Evolutionary conservation across 2,113 vertebrate species (phyloP).

Genomic region (Tonatia bakeri): DNA sequence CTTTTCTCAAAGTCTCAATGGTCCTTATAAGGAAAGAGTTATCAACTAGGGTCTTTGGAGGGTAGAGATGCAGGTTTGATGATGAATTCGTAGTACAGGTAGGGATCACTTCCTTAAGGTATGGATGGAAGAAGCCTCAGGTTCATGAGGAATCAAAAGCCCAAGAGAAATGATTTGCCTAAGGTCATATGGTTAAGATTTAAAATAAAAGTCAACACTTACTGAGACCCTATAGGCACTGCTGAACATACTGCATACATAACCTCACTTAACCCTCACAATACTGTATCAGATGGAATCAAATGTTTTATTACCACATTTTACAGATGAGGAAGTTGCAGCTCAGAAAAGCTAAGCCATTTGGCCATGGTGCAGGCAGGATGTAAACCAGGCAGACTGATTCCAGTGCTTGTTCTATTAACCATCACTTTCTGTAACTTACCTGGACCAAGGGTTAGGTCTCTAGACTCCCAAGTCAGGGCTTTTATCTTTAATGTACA

Average conservation of each 20-base stretch:
- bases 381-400: not conserved
- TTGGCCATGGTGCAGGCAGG: not conserved
- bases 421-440: not conserved
- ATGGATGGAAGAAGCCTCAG: not conserved
- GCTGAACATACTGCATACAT: not conserved
- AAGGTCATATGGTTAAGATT: not conserved
- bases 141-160: not conserved
- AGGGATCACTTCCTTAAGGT: not conserved
- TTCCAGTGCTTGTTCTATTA: not conserved
- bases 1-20: not conserved
- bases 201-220: not conserved
- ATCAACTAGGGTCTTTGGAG: not conserved
- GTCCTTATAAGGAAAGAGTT: not conserved
- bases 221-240: not conserved
- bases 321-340: conserved; percentile 13
- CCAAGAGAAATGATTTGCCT: not conserved
- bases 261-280: not conserved
- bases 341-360: conserved; percentile 1
- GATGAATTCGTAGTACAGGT: not conserved
- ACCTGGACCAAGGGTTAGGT: not conserved
- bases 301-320: not conserved
- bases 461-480: not conserved
- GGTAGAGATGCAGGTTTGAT: not conserved
- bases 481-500: not conserved
- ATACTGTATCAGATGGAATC: not conserved